phyloP scores from a whole-genome alignment of 2,797 vertebrate species.

The Fistularia tabacaria region DNA sequence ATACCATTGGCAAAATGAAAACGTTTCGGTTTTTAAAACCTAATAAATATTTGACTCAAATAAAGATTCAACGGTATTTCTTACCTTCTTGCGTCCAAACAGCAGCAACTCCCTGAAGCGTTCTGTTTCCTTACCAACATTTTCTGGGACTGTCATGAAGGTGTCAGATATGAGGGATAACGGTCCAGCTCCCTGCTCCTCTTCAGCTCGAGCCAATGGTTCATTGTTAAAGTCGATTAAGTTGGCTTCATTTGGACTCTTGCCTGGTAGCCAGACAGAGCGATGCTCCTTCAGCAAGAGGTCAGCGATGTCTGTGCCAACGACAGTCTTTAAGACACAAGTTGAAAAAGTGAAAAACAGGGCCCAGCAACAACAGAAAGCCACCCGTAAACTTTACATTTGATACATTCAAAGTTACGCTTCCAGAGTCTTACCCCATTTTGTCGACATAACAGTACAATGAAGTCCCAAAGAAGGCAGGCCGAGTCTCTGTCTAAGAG shows the following conservation, averaged over 20 bases:
- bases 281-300: slow-evolving; percentile 90
- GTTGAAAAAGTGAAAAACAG: background rate
- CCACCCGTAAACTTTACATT: background rate
- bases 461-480: slow-evolving; percentile 92
- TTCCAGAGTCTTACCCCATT: slow-evolving; percentile 81
- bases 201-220: slow-evolving; percentile 82
- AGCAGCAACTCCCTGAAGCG: slow-evolving; percentile 92
- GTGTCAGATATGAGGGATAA: slow-evolving; percentile 90
- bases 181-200: slow-evolving; percentile 86
- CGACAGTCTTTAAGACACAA: slow-evolving; percentile 82
- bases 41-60: background rate
- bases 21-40: background rate
- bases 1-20: slow-evolving; percentile 9
- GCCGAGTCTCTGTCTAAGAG: slow-evolving; percentile 93
- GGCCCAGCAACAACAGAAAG: background rate
- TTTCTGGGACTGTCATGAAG: slow-evolving; percentile 73
- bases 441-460: slow-evolving; percentile 91
- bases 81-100: slow-evolving; percentile 93
- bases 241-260: slow-evolving; percentile 96
- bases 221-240: slow-evolving; percentile 96
- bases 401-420: no score
- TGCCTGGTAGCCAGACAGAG: slow-evolving; percentile 94
- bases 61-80: background rate
- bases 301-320: slow-evolving; percentile 95
- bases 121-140: slow-evolving; percentile 87